These are phyloP conservation scores for Tetragnatha versicolor DNA, from an alignment of 1,140 invertebrate species.

Conservation along the genomic window DNA sequence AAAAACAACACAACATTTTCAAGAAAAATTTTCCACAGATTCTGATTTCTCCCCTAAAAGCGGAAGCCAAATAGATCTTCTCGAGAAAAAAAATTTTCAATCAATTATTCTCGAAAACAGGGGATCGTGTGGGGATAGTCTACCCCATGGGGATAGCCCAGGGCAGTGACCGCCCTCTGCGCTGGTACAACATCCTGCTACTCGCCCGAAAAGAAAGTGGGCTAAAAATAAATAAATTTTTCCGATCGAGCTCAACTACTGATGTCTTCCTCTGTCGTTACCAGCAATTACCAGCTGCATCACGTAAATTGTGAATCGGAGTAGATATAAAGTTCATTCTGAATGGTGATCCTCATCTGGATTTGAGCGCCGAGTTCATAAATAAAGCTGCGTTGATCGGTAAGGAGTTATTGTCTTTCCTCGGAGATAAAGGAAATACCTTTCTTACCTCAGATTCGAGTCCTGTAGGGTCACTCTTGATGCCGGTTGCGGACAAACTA, in stretches of 20 bases:
- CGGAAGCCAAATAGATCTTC: too few species aligned
- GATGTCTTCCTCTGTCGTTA: slow-evolving; percentile 42
- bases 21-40: too few species aligned
- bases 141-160: background rate
- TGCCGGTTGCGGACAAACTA: too few species aligned
- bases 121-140: background rate
- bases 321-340: slow-evolving; percentile 40
- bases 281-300: slow-evolving; percentile 37
- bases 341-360: slow-evolving; percentile 31
- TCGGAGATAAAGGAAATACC: background rate
- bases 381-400: slow-evolving; percentile 29
- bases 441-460: background rate
- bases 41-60: too few species aligned
- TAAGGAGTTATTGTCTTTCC: slow-evolving; percentile 20
- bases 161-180: background rate
- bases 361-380: slow-evolving; percentile 18
- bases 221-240: slow-evolving; percentile 11
- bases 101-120: too few species aligned
- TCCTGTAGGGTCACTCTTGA: too few species aligned
- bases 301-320: slow-evolving; percentile 41
- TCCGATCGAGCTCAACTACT: background rate
- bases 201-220: background rate
- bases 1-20: too few species aligned
- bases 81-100: too few species aligned
- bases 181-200: background rate